phyloP scores from a whole-genome alignment of 2,797 vertebrate species.

The Pelochelys cantorii region DNA sequence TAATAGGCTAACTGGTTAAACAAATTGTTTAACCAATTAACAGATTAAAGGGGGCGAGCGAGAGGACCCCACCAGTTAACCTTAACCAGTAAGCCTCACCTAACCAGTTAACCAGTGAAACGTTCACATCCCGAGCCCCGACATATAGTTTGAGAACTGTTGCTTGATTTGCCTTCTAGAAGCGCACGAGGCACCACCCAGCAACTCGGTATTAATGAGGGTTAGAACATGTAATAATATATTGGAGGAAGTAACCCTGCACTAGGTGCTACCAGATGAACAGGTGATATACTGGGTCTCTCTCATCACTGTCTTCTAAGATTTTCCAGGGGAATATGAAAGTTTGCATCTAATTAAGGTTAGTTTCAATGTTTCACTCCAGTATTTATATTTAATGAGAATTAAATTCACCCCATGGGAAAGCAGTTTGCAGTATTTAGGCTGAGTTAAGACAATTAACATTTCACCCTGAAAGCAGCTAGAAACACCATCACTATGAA shows the following conservation, averaged over 20 bases:
- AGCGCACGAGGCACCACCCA: neutral
- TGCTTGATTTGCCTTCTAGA: neutral
- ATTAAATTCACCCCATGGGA: neutral
- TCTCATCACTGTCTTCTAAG: neutral
- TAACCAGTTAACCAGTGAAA: no score
- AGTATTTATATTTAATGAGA: neutral
- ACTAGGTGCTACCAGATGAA: accelerated
- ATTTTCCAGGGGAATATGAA: neutral
- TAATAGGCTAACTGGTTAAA: no score
- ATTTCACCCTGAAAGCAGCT: neutral
- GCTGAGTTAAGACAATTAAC: neutral
- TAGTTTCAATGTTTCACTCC: neutral
- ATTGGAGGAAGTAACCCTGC: neutral
- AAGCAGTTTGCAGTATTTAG: neutral
- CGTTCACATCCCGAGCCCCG: no score
- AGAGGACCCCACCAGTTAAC: no score
- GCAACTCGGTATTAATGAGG: neutral
- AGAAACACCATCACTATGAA: neutral
- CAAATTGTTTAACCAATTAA: no score
- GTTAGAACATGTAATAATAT: neutral
- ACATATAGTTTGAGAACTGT: neutral
- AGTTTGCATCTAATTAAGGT: accelerated
- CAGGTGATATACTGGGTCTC: neutral
- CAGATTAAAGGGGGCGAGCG: no score
- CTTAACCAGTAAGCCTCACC: no score